Percentiles rank a stretch among this genome's conserved stretches.
Conservation (phyloP, 2,113 vertebrate genomes). For the Glaucomys volans region DNA sequence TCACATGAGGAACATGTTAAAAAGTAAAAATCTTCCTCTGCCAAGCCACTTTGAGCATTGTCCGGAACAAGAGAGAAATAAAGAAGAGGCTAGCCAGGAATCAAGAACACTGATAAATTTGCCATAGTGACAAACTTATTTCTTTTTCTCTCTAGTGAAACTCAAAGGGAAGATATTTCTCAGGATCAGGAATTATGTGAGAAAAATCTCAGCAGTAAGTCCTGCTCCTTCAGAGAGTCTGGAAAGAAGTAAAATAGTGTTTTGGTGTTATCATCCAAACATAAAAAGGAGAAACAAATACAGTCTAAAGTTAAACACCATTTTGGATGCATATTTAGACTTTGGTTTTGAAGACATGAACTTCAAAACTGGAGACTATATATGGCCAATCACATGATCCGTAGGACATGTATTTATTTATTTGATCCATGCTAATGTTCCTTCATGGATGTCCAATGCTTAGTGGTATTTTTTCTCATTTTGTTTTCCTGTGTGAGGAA, state of each 20-base stretch:
- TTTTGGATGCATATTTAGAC: not conserved
- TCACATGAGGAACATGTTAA: not conserved
- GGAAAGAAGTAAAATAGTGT: not conserved
- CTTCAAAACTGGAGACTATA: not conserved
- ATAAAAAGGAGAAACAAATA: not conserved
- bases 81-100: not conserved
- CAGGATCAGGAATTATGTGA: not conserved
- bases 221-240: not conserved
- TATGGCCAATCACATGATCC: not conserved
- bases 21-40: not conserved
- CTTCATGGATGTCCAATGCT: not conserved
- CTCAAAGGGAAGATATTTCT: not conserved
- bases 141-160: not conserved
- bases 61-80: not conserved
- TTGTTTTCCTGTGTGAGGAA: conserved; percentile 14
- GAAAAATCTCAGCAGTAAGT: not conserved
- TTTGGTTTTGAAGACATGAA: not conserved
- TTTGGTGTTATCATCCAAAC: not conserved
- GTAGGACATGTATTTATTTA: not conserved
- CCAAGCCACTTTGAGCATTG: not conserved
- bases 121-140: no score
- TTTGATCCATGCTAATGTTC: not conserved
- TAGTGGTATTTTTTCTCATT: not conserved
- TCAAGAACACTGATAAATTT: accelerated
- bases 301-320: not conserved